Evolutionary conservation across 2,888 invertebrate species (phyloP).

Genomic region (Oligia fasciuncula): DNA sequence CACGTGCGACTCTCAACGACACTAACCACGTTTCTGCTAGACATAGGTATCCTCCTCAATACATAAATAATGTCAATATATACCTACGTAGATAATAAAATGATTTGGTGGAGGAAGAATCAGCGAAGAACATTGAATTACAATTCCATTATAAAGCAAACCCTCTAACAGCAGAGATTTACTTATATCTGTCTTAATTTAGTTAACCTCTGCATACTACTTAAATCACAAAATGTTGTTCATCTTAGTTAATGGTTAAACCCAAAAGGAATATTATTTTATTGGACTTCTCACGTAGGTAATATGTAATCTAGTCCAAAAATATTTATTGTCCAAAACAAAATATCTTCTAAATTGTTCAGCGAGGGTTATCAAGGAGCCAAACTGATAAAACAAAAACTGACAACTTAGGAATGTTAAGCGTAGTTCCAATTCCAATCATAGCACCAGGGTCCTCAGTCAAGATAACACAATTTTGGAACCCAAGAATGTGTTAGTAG

Average conservation of each 20-base stretch:
- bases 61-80: neutral
- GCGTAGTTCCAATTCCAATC: slow-evolving; percentile 7
- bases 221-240: neutral
- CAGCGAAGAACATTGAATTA: neutral
- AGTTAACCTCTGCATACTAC: neutral
- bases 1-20: neutral
- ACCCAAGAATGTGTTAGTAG: slow-evolving; percentile 2
- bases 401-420: slow-evolving; percentile 26
- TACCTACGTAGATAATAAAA: neutral
- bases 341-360: slow-evolving; percentile 8
- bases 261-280: neutral
- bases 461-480: slow-evolving; percentile 22
- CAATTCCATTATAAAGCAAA: too few relatives aligned
- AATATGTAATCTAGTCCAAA: neutral
- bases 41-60: slow-evolving; percentile 7
- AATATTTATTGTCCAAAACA: neutral
- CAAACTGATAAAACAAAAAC: too few relatives aligned
- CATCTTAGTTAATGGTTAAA: neutral
- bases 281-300: neutral
- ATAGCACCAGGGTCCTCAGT: neutral
- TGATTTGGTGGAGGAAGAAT: neutral
- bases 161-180: neutral
- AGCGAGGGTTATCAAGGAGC: slow-evolving; percentile 2
- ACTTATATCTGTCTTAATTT: neutral
- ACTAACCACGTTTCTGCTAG: neutral